Base-by-base conservation (phyloP, 1,140 invertebrate species). In the Holotrichia oblita region DNA sequence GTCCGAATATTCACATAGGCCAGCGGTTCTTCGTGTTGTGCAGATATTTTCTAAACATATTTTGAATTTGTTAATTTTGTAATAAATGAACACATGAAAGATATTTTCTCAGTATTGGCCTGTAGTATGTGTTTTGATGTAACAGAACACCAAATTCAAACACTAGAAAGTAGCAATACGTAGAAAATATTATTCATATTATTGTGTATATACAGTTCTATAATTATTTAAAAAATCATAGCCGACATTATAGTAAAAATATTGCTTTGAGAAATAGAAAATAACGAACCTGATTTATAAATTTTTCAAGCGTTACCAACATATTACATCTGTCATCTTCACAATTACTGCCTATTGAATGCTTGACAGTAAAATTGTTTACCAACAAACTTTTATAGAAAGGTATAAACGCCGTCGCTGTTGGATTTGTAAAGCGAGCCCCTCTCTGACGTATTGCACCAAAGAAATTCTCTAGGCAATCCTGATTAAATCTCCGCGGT, bases 281-380 rank as follows among this genome's bases (percentile, higher is more conserved):
- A 20, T 14, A 55, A 55, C 17, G 12, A 55, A 34, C 64, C 64
- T 69, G 64, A 14, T 20, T 69, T 22, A 69, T 10, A 20, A 69
- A 69, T 27, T 27, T 69, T 24, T 69, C 17, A 14, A 69, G 10
- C 2, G 64, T 69, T 22, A 24, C 17, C 10, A 69, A 69, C 9
- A 69, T 69, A 69, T 69, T 27, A 69, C 10, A 20, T 69, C 20
- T 69, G 64, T 69, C 64, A 69, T 69, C 64, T 69, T 69, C 64
- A 69, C 64, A 69, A 20, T 27, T 69, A 24, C 24, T 27, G 27
- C 27, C 48, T 55, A 55, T 20, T n/a, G 48, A 55, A 55, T 55
- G 48, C 48, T 20, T 55, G 48, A n/a, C 17, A 14, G 48, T 55
- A 55, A 55, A 55, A 20, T 55, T 55, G 17, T 55, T 55, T n/a